Conservation (phyloP, 1,140 invertebrate genomes). For the Panulirus ornatus region DNA sequence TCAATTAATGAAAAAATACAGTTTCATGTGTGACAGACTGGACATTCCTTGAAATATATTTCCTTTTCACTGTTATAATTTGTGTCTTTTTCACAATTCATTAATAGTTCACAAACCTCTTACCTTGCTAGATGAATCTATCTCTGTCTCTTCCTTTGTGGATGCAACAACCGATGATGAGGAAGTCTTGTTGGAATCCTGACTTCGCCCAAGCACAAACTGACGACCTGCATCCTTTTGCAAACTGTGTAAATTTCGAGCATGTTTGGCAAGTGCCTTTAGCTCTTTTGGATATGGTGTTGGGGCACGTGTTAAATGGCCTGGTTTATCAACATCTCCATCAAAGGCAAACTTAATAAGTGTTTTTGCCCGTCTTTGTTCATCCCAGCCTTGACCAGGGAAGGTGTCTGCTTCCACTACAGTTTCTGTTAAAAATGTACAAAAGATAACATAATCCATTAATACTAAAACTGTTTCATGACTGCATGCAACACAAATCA, state of each 20-base stretch:
- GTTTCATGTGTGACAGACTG: no score
- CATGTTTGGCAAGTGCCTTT: constrained; percentile 89
- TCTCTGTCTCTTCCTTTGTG: constrained; percentile 10
- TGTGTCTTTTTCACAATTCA: no score
- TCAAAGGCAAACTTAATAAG: constrained; percentile 84
- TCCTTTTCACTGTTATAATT: no score
- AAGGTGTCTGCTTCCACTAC: constrained; percentile 65
- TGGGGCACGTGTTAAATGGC: constrained; percentile 87
- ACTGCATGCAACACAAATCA: no score
- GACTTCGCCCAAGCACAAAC: constrained; percentile 76
- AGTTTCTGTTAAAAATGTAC: constrained; percentile 61
- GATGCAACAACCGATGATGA: neutral
- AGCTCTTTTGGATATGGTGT: constrained; percentile 97
- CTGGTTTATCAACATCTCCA: constrained; percentile 75
- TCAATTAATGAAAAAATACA: no score
- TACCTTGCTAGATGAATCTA: constrained; percentile 23
- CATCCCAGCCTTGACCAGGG: constrained; percentile 78
- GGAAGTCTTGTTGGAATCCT: constrained; percentile 18
- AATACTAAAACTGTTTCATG: no score
- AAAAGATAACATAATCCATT: no score
- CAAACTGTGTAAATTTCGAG: constrained; percentile 78
- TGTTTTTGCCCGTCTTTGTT: constrained; percentile 78
- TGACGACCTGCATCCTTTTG: constrained; percentile 75
- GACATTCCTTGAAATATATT: no score
- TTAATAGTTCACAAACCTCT: no score